Base-by-base conservation (phyloP, 2,888 invertebrate genomes). In the Masnerella sp. region DNA sequence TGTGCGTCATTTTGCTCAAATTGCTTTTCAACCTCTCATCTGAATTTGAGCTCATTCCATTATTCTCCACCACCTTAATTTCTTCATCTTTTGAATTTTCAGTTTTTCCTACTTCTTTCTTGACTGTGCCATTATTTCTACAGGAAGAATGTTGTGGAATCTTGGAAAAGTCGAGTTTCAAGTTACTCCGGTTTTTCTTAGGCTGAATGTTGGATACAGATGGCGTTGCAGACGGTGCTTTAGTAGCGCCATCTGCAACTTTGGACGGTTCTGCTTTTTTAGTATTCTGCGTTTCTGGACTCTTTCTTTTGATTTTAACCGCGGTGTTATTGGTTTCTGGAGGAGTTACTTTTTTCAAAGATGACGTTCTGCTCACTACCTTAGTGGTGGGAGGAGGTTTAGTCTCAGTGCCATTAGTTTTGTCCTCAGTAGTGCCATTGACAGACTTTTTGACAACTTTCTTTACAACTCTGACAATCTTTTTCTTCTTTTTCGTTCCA, bases 131-230 rank as follows among this genome's bases (percentile, higher is more conserved):
- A 5, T 65, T 42, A 34, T 79, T 80, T 52, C 85, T 80, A 62
- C 84, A 85, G n/a, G 62, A 70, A 4, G 83, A 78, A 58, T 86
- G 85, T 43, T 85, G 86, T 0, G 86, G 86, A 47, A 87, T 86
- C 58, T 85, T 86, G 0, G 86, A 83, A 0, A 87, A 69, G 51
- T 87, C 87, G 5, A 87, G 74, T 67, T 84, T 87, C 43, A 87
- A 68, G 51, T 80, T 83, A 5, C 77, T 78, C 40, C 84, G 74
- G 49, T 72, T 83, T 0, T 80, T 70, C 32, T 80, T 81, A 5
- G 49, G 38, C 12, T 68, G 65, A 0, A 17, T 2, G 1, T 25
- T 56, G 3, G 28, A 0, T 1, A n/a, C 28, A 7, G 25, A 18
- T 12, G 51, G 0, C 28, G 42, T 22, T n/a, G 15, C 30, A 34